Conservation (phyloP, 1,140 invertebrate species). For the Orius laevigatus region DNA sequence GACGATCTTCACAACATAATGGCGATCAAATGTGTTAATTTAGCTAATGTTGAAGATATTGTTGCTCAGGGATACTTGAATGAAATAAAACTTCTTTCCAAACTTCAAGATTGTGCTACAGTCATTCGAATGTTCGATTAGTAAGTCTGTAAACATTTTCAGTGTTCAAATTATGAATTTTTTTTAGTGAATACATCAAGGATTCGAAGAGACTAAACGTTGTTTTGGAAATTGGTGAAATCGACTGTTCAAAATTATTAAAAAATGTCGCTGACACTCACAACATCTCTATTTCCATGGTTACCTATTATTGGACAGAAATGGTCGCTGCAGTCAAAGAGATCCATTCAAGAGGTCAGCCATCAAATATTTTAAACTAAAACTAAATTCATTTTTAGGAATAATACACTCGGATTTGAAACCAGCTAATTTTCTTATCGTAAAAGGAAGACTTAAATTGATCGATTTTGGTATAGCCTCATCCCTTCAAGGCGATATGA, state of each 20-base stretch:
- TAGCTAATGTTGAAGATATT: conserved; percentile 47
- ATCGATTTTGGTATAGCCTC: conserved; percentile 99
- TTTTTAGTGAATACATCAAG: conserved; percentile 35
- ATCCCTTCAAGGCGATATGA: conserved; percentile 71
- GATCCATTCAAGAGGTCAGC: conserved; percentile 71
- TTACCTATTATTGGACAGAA: conserved; percentile 82
- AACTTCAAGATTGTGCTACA: conserved; percentile 62
- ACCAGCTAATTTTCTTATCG: conserved; percentile 89
- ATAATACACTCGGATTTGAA: conserved; percentile 95
- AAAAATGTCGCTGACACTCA: conserved; percentile 37
- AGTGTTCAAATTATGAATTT: conserved; percentile 14
- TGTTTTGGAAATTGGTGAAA: conserved; percentile 86
- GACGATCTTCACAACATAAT: conserved; percentile 19
- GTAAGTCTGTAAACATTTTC: conserved; percentile 41
- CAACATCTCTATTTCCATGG: conserved; percentile 42
- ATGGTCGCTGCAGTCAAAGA: conserved; percentile 83
- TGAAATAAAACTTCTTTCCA: conserved; percentile 72
- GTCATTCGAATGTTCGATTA: conserved; percentile 79
- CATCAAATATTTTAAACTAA: conserved; percentile 1
- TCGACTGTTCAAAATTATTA: conserved; percentile 68
- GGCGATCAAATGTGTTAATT: conserved; percentile 36
- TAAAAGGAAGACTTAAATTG: conserved; percentile 72
- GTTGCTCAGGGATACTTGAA: conserved; percentile 69
- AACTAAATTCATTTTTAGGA: conserved; percentile 34
- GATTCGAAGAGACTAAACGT: conserved; percentile 53